Base-by-base conservation (phyloP, 1,140 invertebrate genomes). In the Hermetia illucens region DNA sequence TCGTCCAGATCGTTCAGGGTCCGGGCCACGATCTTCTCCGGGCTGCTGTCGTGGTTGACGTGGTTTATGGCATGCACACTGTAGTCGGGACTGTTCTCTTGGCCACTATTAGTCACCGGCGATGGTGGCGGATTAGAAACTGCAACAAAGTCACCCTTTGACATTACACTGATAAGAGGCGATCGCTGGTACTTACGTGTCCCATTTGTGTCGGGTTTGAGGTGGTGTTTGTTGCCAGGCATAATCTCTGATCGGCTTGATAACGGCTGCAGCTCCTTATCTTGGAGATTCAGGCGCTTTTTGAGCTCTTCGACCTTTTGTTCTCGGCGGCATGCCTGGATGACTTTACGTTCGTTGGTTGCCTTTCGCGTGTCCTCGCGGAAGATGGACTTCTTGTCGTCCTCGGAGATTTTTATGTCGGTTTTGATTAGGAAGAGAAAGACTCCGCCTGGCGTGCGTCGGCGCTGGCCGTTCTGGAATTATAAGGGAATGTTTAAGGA, bases 361-460 rank as follows among this genome's bases (percentile, higher is more conserved):
- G 55, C 55, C 25, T 72, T 68, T 41, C 71, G 70, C 25, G 66
- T 67, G 38, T 82, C 78, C 40, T 79, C 73, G 13, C 60, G 64
- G 64, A 88, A 87, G 49, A 88, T 82, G 50, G 75, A 61, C 43
- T 72, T 71, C 46, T 75, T 68, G 60, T 79, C 72, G 41, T 75
- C 71, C 46, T 71, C 70, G 1, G 75, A 74, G 24, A 86, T 66
- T 40, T 74, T 66, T 34, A 74, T 63, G 50, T 87, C 75, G 49
- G 75, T 70, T 64, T 87, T 86, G 16, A 90, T 54, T 12, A 91
- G 62, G 53, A 79, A 82, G 8, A 91, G 66, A 58, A 79, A 90
- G 41, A 89, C 72, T 30, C 86, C 86, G 4, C 86, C 86, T 0
- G 84, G 74, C 16, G 84, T 89, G 50, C 86, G 69, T 42, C 84